Evolutionary conservation across 2,888 invertebrate genomes (phyloP).

Genomic region (Andrena bicolor): DNA sequence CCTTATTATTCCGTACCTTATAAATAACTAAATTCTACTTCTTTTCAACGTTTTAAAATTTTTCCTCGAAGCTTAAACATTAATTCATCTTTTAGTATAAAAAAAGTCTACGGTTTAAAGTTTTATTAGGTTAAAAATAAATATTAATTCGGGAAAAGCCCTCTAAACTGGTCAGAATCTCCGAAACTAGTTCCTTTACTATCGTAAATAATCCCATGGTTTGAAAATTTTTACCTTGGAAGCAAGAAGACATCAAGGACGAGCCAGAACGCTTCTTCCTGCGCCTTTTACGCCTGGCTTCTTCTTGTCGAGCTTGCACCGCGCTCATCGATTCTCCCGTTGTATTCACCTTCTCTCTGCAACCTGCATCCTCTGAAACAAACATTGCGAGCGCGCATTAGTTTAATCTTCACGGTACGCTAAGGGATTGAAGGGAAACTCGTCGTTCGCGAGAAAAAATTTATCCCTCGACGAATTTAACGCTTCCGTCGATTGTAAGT

Average conservation of each 20-base stretch:
- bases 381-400: not conserved
- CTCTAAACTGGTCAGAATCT: no score
- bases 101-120: no score
- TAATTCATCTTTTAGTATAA: no score
- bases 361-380: slow-evolving; percentile 83
- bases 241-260: slow-evolving; percentile 95
- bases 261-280: slow-evolving; percentile 96
- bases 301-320: slow-evolving; percentile 90
- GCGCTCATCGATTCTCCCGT: slow-evolving; percentile 82
- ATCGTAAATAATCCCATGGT: not conserved
- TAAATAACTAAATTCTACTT: no score
- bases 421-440: not conserved
- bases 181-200: no score
- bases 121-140: no score
- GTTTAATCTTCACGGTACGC: not conserved
- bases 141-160: no score
- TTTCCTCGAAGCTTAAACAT: no score
- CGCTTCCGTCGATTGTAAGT: not conserved
- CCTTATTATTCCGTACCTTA: no score
- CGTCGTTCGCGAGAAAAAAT: not conserved
- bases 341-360: slow-evolving; percentile 78
- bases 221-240: slow-evolving; percentile 89
- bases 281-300: slow-evolving; percentile 94
- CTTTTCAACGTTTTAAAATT: no score
- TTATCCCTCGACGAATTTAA: not conserved